Evolutionary conservation across 1,140 invertebrate genomes (phyloP), one percentile per base, ranked within the genome.

Genomic region (Scaptomyza montana): DNA sequence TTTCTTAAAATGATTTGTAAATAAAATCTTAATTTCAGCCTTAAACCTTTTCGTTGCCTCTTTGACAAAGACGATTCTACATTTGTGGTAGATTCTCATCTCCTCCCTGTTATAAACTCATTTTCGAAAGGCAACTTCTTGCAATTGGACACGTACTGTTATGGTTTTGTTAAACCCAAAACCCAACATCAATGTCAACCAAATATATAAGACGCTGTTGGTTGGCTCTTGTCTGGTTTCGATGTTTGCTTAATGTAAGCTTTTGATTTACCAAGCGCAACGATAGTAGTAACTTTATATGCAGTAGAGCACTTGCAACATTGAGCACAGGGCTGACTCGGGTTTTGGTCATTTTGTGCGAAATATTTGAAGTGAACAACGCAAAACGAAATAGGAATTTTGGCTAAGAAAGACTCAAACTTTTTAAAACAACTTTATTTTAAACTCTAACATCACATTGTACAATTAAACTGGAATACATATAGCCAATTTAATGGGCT

Each of bases 321-420:
- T 72, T 72, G 69, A 30, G 63, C 54, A 72, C 69, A 72, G 62
- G 69, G 69, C 63, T 72, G 47, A 54, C 28, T 66, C 12, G 62
- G 19, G 13, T 16, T 36, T 9, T 36, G 33, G 5, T 33, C 0
- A 6, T 16, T 16, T 5, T 3, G 30, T 30, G 5, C 30, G 30
- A 30, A 30, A 30, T 30, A 30, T 30, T 30, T 30, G 30, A 30
- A 30, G 30, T 30, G 30, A 25, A 25, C 21, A 4, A 25, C 2
- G 21, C 21, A 25, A 25, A 2, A 25, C 2, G 2, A 25, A 25
- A 2, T 25, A 25, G 30, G 30, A 30, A 30, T 30, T 30, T 30
- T 30, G 21, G 21, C 21, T 3, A 25, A 25, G 21, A 25, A 25
- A 1, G 21, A 25, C 1, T 2, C 21, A 25, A 25, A 25, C 21